phyloP scores from a whole-genome alignment of 2,113 vertebrate genomes.

The Sinocyclocheilus anshuiensis region DNA sequence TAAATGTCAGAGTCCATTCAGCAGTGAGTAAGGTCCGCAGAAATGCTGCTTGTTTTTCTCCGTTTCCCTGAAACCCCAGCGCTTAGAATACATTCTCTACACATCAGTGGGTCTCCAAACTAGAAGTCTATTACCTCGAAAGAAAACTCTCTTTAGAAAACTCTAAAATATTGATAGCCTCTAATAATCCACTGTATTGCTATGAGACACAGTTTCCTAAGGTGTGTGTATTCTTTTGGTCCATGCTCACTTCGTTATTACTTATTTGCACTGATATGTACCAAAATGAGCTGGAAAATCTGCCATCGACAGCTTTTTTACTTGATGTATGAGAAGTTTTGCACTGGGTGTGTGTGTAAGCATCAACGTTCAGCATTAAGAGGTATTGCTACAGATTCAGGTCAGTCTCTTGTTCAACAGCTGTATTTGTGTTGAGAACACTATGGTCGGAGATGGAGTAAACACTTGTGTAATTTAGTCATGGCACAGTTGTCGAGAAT shows the following conservation, averaged over 20 bases:
- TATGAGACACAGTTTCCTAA: conserved; percentile 70
- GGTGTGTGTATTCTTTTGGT: conserved; percentile 72
- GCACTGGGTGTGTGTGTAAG: conserved; percentile 1
- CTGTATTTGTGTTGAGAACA: conserved; percentile 28
- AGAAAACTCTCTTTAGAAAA: conserved; percentile 57
- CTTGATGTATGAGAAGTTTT: conserved; percentile 16
- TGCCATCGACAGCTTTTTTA: conserved; percentile 38
- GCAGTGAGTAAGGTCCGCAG: conserved; percentile 41
- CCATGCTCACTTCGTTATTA: conserved; percentile 73
- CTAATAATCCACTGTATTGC: conserved; percentile 69
- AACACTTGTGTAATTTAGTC: conserved; percentile 9
- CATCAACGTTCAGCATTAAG: conserved; percentile 38
- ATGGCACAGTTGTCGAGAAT: conserved; percentile 8
- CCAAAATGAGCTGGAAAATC: conserved; percentile 60
- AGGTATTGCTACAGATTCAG: conserved; percentile 60
- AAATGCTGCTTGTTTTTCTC: conserved; percentile 37
- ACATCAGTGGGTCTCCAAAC: conserved; percentile 55
- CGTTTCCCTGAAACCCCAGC: conserved; percentile 54
- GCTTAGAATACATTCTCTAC: conserved; percentile 56
- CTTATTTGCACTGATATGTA: conserved; percentile 60
- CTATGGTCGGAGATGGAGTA: conserved; percentile 13
- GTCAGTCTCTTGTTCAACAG: conserved; percentile 38
- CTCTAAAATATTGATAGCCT: conserved; percentile 64
- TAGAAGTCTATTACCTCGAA: conserved; percentile 55
- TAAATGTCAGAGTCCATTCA: conserved; percentile 39